Conservation (phyloP, 2,797 vertebrate species). For the Echiichthys vipera region DNA sequence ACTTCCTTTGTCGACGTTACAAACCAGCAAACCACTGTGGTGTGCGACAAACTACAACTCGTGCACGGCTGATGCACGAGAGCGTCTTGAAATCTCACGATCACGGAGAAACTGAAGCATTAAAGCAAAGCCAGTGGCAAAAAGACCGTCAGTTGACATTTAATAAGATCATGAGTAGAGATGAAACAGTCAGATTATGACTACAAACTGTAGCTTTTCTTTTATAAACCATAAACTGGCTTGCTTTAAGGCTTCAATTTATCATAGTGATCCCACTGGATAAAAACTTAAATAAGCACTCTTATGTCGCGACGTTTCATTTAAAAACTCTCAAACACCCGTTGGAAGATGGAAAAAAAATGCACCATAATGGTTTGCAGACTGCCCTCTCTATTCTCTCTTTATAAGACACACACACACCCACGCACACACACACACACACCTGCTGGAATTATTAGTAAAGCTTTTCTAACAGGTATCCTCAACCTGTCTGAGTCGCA, state of each 20-base stretch:
- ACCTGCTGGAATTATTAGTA: slow-evolving; percentile 90
- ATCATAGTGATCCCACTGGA: slow-evolving; percentile 46
- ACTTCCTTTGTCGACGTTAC: slow-evolving; percentile 52
- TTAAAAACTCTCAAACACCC: slow-evolving; percentile 76
- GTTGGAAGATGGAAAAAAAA: slow-evolving; percentile 76
- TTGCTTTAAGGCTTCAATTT: slow-evolving; percentile 45
- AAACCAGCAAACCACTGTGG: slow-evolving; percentile 66
- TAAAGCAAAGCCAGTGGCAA: slow-evolving; percentile 44
- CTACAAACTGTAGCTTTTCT: slow-evolving; percentile 35
- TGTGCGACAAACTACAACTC: slow-evolving; percentile 42
- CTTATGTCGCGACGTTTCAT: slow-evolving; percentile 68
- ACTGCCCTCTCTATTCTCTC: slow-evolving; percentile 79
- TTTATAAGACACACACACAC: slow-evolving; percentile 39
- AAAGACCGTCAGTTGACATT: slow-evolving; percentile 9
- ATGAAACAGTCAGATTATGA: slow-evolving; percentile 4
- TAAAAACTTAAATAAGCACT: slow-evolving; percentile 47
- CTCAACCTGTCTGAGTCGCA: slow-evolving; percentile 67
- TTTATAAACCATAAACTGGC: slow-evolving; percentile 32
- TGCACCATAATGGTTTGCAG: slow-evolving; percentile 72
- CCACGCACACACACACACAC: slow-evolving; percentile 61
- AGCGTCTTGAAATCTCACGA: slow-evolving; percentile 38
- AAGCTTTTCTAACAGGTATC: slow-evolving; percentile 88
- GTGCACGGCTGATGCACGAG: slow-evolving; percentile 38
- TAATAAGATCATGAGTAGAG: slow-evolving; percentile 5
- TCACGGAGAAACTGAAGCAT: slow-evolving; percentile 46